A percentile compares a stretch with the other conserved stretches of the same genome.
Evolutionary conservation across 2,888 invertebrate species (phyloP).

Genomic region (Crepidodera aurea): DNA sequence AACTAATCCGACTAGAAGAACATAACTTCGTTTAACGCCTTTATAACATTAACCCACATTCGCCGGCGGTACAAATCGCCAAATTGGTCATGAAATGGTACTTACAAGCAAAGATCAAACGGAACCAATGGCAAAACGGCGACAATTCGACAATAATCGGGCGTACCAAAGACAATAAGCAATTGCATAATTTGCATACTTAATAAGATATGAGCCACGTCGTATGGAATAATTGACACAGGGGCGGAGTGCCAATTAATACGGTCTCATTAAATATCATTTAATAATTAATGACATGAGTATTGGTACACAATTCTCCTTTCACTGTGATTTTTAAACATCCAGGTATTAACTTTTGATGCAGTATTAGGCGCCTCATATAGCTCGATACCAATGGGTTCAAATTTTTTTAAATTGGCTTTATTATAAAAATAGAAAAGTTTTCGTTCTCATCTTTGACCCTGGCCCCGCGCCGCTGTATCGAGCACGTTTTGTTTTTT

Average conservation of each 20-base stretch:
- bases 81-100: slow-evolving; percentile 4
- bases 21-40: not conserved
- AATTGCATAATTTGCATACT: slow-evolving; percentile 33
- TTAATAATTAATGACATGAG: not conserved
- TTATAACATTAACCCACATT: slow-evolving; percentile 4
- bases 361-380: no score
- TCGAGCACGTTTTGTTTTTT: slow-evolving; percentile 30
- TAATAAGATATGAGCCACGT: slow-evolving; percentile 30
- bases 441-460: no score
- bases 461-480: slow-evolving; percentile 6
- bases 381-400: no score
- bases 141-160: slow-evolving; percentile 24
- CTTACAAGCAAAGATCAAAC: slow-evolving; percentile 12
- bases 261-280: not conserved
- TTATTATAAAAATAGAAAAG: no score
- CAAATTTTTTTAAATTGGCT: no score
- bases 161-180: slow-evolving; percentile 31
- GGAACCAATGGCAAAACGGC: slow-evolving; percentile 20
- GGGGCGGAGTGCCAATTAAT: not conserved
- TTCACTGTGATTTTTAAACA: not conserved
- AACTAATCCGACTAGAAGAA: not conserved
- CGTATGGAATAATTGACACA: slow-evolving; percentile 16
- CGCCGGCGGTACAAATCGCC: not conserved
- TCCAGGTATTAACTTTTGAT: no score
- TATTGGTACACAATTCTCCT: not conserved